These are phyloP conservation scores for Stenchaetothrips biformis DNA, from an alignment of 2,888 invertebrate species.

Conservation along the genomic window DNA sequence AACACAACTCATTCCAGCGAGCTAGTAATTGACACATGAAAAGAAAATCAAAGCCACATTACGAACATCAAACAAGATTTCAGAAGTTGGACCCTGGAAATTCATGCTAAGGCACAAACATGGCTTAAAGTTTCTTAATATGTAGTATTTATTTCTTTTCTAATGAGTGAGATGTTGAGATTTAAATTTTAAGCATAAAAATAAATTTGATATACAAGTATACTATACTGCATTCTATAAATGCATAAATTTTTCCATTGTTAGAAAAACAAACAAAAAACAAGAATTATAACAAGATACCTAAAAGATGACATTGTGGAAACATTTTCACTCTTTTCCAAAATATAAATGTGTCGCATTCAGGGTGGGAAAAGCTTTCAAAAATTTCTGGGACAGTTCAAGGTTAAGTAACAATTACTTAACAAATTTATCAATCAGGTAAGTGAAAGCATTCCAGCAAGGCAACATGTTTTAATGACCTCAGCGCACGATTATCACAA, in stretches of 20 bases:
- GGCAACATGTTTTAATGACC: background rate
- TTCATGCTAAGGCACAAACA: background rate
- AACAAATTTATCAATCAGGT: background rate
- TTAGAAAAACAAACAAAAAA: no score
- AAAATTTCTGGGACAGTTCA: background rate
- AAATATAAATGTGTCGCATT: background rate
- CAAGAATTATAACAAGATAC: no score
- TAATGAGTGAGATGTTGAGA: no score
- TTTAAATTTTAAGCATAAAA: no score
- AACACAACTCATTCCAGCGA: background rate
- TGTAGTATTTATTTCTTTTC: no score
- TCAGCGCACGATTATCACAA: background rate
- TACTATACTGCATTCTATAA: no score
- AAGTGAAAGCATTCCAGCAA: background rate
- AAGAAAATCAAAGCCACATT: background rate
- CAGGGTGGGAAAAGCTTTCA: background rate
- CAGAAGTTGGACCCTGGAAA: background rate
- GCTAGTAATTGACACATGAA: background rate
- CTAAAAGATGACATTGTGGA: background rate
- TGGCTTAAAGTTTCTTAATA: background rate
- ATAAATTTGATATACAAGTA: no score
- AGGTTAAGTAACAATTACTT: background rate
- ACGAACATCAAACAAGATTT: background rate
- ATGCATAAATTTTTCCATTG: no score
- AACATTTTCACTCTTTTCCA: background rate